These are phyloP conservation scores for Podabrus alpinus DNA, from an alignment of 2,888 invertebrate genomes.

Conservation along the genomic window DNA sequence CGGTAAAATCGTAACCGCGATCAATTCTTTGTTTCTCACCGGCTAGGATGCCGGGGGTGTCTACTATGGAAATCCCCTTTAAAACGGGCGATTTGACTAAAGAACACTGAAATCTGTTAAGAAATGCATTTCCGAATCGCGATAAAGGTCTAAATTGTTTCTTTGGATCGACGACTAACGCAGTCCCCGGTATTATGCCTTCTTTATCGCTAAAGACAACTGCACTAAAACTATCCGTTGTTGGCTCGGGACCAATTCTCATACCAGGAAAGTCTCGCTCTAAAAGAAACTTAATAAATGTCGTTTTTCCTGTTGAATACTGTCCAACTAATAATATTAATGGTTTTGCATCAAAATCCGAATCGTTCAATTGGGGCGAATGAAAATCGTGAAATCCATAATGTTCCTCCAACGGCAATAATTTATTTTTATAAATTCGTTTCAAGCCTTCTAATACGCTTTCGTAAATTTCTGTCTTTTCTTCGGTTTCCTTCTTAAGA, in stretches of 20 bases:
- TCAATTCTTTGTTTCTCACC: conserved; percentile 94
- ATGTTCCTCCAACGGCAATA: conserved; percentile 85
- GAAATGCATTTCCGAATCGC: conserved; percentile 96
- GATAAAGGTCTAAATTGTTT: conserved; percentile 94
- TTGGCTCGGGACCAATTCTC: conserved; percentile 98
- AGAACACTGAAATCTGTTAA: conserved; percentile 97
- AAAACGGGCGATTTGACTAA: conserved; percentile 87
- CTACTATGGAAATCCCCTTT: conserved; percentile 93
- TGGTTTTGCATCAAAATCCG: conserved; percentile 98
- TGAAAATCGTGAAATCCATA: conserved; percentile 96
- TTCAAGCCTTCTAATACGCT: conserved; percentile 94
- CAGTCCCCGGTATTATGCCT: conserved; percentile 96
- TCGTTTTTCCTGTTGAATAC: conserved; percentile 97
- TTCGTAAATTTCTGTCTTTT: conserved; percentile 72
- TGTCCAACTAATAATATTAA: conserved; percentile 97
- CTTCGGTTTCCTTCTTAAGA: conserved; percentile 71
- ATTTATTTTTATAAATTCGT: conserved; percentile 87
- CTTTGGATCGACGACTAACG: conserved; percentile 95
- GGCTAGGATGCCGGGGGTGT: conserved; percentile 87
- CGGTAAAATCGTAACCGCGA: conserved; percentile 95
- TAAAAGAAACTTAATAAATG: conserved; percentile 90
- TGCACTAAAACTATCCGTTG: conserved; percentile 96
- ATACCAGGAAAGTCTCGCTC: conserved; percentile 97
- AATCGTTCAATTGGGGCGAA: conserved; percentile 90
- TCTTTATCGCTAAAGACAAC: conserved; percentile 94